Evolutionary conservation across 2,113 vertebrate species (phyloP), one percentile per base, ranked within the genome.

Genomic region (Lagopus muta): DNA sequence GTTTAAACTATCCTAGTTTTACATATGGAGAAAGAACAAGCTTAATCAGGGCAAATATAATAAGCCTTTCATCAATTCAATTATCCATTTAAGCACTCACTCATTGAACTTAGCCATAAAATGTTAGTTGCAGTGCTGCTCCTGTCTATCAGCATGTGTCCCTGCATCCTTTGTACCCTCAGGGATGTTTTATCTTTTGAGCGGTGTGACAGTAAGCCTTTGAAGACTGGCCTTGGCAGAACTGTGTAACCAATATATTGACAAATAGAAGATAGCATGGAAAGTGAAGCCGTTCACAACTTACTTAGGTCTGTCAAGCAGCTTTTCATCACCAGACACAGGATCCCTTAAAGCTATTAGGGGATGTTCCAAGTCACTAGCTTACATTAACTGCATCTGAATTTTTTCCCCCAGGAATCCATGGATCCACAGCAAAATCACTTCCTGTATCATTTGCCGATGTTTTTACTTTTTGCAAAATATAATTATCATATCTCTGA

Each of bases 71-170:
- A 92, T 94, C 94, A 93, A 82, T 85, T 96, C 95, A 94, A 88
- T 96, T 95, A 93, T 60, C 74, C 10, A 0, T 78, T 77, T 89
- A 96, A 94, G 78, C 64, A 86, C 94, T 94, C 84, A 32, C 66
- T 95, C 64, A 13, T 18, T 93, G 91, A 96, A 95, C 94, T 92
- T 34, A 70, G 78, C 75, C 87, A 67, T 94, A 89, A 96, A 94
- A 87, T 80, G 92, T 73, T 87, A 82, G 91, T 64, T 7, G 13
- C 74, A 67, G 92, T 0, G 6, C 81, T 91, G 86, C 81, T 96
- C 89, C 87, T 74, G 91, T 92, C 95, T 82, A 64, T 91, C 92
- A 85, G 78, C 67, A 77, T 50, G 75, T 71, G 78, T 92, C 84
- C 82, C 94, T 89, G 83, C 60, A 80, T 95, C 85, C 95, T 93